Conservation (phyloP, 2,888 invertebrate species). For the Venustoraphidia nigricollis region DNA sequence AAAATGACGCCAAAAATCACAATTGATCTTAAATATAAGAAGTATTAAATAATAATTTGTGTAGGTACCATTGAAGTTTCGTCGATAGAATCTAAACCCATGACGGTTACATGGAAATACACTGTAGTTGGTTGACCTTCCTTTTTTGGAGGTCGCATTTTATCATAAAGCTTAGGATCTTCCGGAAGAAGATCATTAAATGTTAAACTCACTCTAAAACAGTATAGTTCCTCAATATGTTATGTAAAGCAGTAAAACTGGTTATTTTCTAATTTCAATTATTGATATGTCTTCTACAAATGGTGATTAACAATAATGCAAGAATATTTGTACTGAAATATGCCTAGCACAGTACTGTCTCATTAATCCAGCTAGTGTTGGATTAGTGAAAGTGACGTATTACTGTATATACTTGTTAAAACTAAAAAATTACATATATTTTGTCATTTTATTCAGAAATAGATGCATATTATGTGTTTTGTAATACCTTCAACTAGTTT, state of each 20-base stretch:
- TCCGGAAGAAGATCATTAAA: slow-evolving; percentile 76
- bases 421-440: no score
- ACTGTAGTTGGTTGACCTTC: slow-evolving; percentile 79
- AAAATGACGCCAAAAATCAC: slow-evolving; percentile 14
- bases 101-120: slow-evolving; percentile 83
- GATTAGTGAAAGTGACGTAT: no score
- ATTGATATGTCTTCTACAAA: no score
- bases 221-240: not conserved
- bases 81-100: slow-evolving; percentile 90
- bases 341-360: no score
- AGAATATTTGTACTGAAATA: no score
- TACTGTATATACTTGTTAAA: no score
- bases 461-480: no score
- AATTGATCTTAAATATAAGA: not conserved
- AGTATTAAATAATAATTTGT: slow-evolving; percentile 1
- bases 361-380: no score
- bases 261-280: not conserved
- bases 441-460: no score
- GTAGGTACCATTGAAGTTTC: slow-evolving; percentile 80
- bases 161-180: slow-evolving; percentile 76
- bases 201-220: slow-evolving; percentile 51
- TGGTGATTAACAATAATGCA: no score
- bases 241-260: not conserved
- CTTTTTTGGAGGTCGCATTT: slow-evolving; percentile 85
- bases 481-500: no score